Base-by-base conservation (phyloP, 2,888 invertebrate species). In the Parnassius smintheus region DNA sequence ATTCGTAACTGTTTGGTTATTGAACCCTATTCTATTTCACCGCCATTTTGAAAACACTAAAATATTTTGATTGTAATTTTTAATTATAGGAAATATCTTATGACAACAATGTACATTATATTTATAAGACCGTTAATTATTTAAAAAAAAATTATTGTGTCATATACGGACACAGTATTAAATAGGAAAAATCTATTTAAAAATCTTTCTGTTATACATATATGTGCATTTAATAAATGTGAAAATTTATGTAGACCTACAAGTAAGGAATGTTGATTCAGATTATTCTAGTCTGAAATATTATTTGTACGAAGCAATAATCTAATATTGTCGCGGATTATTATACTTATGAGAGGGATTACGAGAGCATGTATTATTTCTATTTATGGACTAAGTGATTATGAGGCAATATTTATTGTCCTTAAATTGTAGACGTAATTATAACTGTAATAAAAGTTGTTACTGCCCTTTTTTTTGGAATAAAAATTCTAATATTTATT, bases 111-210 rank as follows among this genome's bases (percentile, higher is more conserved):
- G 22, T 56, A 56, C 56, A 42, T 42, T 59, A 46, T 42, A 56
- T 41, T 46, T 10, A 46, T 59, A 59, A 59, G 46, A 51, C 52
- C 51, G 41, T 59, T 59, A 51, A 48, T 61, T 61, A 61, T 55
- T 64, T 52, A 42, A 55, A 55, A 13, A 55, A 59, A 13, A 50
- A 51, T 11, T 8, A n/a, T n/a, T 46, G 55, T 59, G 63, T 64
- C 56, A 56, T 64, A 56, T 64, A 64, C 63, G 48, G 63, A 59
- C 63, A 64, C 56, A 42, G 13, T 55, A 50, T 18, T 13, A 46
- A 49, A 46, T 57, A 11, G 41, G 51, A 56, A 59, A 52, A 35
- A 55, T 55, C 13, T 48, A 49, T 50, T 42, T 55, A 12, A 56
- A 25, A 18, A 56, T 11, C 51, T 22, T 10, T 42, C 4, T 18